Evolutionary conservation across 2,113 vertebrate genomes (phyloP).

Genomic region (Grammomys dolichurus): DNA sequence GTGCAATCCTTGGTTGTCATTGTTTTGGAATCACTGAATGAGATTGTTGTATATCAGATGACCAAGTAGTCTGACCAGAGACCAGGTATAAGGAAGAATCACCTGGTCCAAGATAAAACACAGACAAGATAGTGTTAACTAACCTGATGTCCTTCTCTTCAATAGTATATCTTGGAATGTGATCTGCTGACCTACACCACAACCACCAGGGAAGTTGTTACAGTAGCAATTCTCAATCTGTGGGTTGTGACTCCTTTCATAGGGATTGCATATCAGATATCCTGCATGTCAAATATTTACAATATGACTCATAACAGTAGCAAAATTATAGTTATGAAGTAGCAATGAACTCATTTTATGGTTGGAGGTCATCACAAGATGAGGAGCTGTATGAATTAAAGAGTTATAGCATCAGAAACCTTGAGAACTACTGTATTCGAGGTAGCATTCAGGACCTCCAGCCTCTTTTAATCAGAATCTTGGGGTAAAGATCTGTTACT

Average conservation of each 20-base stretch:
- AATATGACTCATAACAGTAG: not conserved
- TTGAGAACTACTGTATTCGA: not conserved
- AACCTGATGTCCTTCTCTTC: not conserved
- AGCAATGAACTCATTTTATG: not conserved
- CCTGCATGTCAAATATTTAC: not conserved
- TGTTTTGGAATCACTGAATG: not conserved
- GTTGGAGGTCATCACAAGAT: not conserved
- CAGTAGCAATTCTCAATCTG: not conserved
- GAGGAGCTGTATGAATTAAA: not conserved
- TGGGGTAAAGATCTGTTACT: not conserved
- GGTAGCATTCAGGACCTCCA: not conserved
- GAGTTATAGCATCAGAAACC: not conserved
- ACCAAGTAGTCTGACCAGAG: not conserved
- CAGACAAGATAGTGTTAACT: not conserved
- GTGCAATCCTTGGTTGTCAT: not conserved
- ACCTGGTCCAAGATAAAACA: not conserved
- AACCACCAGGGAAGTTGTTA: not conserved
- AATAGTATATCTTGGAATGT: not conserved
- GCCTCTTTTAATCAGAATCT: not conserved
- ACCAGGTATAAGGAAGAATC: not conserved
- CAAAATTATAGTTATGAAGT: not conserved
- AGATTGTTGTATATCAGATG: not conserved
- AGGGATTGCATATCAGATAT: not conserved
- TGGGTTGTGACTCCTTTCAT: not conserved
- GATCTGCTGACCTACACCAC: not conserved